Conservation (phyloP, 2,888 invertebrate species). For the Electrophaes corylata region DNA sequence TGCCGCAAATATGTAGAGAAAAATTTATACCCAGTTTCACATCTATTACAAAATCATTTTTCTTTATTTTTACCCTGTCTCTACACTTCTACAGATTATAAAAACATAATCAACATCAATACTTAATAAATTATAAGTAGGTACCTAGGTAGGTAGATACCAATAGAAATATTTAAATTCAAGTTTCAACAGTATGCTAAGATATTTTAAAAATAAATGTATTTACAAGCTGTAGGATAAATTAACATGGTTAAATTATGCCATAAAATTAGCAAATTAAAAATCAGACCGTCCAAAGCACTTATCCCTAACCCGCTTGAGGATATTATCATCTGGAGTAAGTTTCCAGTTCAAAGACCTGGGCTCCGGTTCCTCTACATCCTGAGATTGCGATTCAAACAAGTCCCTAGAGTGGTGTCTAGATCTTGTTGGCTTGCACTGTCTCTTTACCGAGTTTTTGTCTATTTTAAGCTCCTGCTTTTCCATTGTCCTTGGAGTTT, state of each 20-base stretch:
- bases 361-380: constrained; percentile 55
- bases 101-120: constrained; percentile 41
- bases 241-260: constrained; percentile 22
- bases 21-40: constrained; percentile 28
- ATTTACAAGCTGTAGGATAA: constrained; percentile 6
- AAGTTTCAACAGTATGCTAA: constrained; percentile 30
- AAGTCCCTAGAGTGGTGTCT: constrained; percentile 68
- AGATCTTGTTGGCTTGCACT: constrained; percentile 45
- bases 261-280: constrained; percentile 41
- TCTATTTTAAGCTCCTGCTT: constrained; percentile 45
- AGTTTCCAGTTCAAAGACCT: constrained; percentile 63
- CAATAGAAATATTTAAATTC: constrained; percentile 46
- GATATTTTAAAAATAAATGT: constrained; percentile 6
- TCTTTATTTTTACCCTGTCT: constrained; percentile 65
- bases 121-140: constrained; percentile 43
- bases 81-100: constrained; percentile 65
- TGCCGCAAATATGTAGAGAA: constrained; percentile 18
- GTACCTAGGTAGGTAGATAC: constrained; percentile 44
- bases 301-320: constrained; percentile 66
- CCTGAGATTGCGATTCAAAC: constrained; percentile 73
- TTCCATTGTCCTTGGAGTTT: constrained; percentile 53
- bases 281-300: constrained; percentile 69
- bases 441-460: constrained; percentile 38
- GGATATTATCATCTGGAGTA: constrained; percentile 66
- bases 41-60: constrained; percentile 43